Evolutionary conservation across 2,888 invertebrate genomes (phyloP).

Genomic region (Catotricha subobsoleta): DNA sequence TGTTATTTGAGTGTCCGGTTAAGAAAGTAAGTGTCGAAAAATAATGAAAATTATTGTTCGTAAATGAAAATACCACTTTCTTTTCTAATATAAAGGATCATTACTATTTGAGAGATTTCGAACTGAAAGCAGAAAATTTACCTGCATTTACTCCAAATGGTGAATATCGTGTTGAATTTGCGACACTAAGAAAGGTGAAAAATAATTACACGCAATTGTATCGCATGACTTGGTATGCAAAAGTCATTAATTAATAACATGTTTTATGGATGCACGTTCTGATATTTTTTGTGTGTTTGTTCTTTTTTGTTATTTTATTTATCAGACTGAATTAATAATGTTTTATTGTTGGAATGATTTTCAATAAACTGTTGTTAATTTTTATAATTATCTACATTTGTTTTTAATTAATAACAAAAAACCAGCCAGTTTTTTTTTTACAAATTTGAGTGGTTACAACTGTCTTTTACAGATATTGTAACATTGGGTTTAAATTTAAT

Average conservation of each 20-base stretch:
- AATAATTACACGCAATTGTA: background rate
- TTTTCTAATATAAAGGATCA: background rate
- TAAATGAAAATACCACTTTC: background rate
- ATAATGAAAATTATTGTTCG: background rate
- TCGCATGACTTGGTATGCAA: slow-evolving; percentile 3
- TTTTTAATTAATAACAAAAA: no score
- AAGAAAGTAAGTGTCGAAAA: background rate
- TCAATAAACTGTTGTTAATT: no score
- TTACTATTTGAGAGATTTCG: slow-evolving; percentile 2
- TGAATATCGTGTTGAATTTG: background rate
- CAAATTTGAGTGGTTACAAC: no score
- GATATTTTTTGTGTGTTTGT: no score
- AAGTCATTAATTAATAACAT: background rate
- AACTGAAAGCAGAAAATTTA: background rate
- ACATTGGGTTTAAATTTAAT: no score
- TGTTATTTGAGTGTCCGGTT: slow-evolving; percentile 1
- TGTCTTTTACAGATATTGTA: no score
- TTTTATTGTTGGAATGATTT: no score
- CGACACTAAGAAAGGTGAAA: background rate
- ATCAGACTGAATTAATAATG: no score
- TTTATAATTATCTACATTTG: no score
- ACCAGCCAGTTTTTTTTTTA: no score
- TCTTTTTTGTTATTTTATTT: no score
- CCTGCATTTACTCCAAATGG: background rate
- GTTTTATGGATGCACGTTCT: no score